phyloP scores from a whole-genome alignment of 2,113 vertebrate genomes.

The Rhineura floridana region DNA sequence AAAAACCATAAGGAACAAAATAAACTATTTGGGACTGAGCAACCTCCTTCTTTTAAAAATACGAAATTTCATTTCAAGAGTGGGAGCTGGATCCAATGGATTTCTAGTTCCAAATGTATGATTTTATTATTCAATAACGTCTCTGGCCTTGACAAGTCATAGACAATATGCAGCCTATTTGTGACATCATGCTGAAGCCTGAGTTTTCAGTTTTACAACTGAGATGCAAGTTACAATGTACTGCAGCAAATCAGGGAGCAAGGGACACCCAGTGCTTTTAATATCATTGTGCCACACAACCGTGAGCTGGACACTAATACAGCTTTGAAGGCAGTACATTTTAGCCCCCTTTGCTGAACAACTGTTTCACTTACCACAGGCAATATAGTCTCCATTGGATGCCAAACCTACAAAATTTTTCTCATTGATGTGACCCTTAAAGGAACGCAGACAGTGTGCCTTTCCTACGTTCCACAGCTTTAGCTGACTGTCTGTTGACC shows the following conservation, averaged over 20 bases:
- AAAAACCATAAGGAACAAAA: neutral
- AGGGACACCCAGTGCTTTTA: neutral
- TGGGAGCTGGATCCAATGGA: neutral
- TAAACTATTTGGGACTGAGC: neutral
- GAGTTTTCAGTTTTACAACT: neutral
- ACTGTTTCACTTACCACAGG: constrained; percentile 86
- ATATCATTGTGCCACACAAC: neutral
- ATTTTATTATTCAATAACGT: neutral
- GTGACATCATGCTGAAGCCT: neutral
- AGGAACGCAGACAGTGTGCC: constrained; percentile 95
- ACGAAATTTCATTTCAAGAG: neutral
- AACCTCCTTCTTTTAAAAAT: neutral
- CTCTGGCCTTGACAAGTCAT: neutral
- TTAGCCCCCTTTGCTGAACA: neutral
- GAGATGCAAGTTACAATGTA: constrained; percentile 17
- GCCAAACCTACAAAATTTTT: constrained; percentile 98
- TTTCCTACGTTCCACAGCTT: constrained; percentile 99
- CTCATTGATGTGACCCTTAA: constrained; percentile 99
- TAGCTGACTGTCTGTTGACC: constrained; percentile 97
- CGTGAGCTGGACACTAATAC: neutral
- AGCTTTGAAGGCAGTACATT: neutral
- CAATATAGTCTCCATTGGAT: constrained; percentile 97
- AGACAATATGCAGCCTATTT: neutral
- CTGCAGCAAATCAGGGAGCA: neutral
- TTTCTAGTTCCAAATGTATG: neutral